Evolutionary conservation across 2,888 invertebrate genomes (phyloP).

Genomic region (Philhelius pedissequus): DNA sequence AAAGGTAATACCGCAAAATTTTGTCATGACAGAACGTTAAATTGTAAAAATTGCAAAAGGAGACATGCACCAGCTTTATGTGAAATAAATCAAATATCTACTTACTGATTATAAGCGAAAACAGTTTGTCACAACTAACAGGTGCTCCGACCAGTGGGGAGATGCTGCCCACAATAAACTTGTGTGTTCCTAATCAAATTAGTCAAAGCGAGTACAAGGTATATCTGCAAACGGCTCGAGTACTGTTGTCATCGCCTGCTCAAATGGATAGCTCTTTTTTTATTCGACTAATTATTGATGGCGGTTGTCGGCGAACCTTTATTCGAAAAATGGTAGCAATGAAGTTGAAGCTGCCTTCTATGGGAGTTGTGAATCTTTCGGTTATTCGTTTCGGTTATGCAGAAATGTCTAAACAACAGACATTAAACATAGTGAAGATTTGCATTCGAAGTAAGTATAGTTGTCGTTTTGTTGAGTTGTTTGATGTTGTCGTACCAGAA

Average conservation of each 20-base stretch:
- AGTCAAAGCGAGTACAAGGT: not conserved
- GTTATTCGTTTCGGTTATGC: too few relatives aligned
- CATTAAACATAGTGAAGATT: not conserved
- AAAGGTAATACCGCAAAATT: not conserved
- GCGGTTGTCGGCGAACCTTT: not conserved
- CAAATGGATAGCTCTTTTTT: not conserved
- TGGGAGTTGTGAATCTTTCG: not conserved
- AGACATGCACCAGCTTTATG: not conserved
- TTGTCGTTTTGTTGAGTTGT: not conserved
- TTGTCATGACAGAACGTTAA: not conserved
- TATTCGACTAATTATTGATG: slow-evolving; percentile 3
- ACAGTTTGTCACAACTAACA: not conserved
- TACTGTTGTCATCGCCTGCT: not conserved
- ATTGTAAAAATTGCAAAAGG: not conserved
- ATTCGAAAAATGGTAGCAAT: not conserved
- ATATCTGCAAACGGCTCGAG: not conserved
- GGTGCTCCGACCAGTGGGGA: too few relatives aligned
- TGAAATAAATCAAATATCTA: not conserved
- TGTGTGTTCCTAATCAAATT: not conserved
- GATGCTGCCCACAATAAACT: not conserved
- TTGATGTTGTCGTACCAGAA: not conserved
- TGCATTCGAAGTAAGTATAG: not conserved
- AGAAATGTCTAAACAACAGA: not conserved
- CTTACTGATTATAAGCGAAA: not conserved
- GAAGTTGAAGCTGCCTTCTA: not conserved